Base-by-base conservation (phyloP, 1,140 invertebrate species). In the Hesperophylax magnus region DNA sequence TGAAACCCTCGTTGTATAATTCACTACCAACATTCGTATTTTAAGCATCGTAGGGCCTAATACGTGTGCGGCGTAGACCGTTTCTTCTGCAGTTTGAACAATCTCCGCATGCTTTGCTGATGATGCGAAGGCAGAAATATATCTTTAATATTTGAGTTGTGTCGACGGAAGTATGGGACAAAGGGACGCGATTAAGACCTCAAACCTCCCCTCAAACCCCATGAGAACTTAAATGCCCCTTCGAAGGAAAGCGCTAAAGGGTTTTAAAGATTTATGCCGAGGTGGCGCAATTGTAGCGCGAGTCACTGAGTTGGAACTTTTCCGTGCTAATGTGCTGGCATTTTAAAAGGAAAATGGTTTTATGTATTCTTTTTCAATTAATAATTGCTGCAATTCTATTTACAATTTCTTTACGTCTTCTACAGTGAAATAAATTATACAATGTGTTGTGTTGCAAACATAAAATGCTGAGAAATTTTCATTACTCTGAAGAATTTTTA, bases 161-260 rank as follows among this genome's bases (percentile, higher is more conserved):
- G 54, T 69, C 17, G 22, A 53, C 76, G 77, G 78, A 67, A 27
- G 76, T 20, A 22, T 39, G 74, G 61, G 79, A 84, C 80, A 81
- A 84, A 84, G 80, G 71, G 77, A 71, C 65, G 31, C 79, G 82
- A 81, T 84, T 84, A 84, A 84, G 82, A 84, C 82, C 61, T 54
- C 71, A 81, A 81, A 77, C 69, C 80, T 60, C 75, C 47, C 77
- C 31, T 2, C 78, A 34, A 79, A 56, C 75, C 47, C 77, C 52
- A 2, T 67, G 54, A 79, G 69, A 72, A 65, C 78, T 80, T 74
- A 75, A 80, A 75, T 65, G 71, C 78, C 61, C 71, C 69, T 76
- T 54, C 58, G 24, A 31, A 60, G 77, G 56, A 76, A 52, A 71
- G 56, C 58, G 60, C 34, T 76, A 63, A 79, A 75, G 71, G 71